Percentiles rank a stretch among this genome's conserved stretches.
phyloP scores from a whole-genome alignment of 2,888 invertebrate species.

The Timandra comae region DNA sequence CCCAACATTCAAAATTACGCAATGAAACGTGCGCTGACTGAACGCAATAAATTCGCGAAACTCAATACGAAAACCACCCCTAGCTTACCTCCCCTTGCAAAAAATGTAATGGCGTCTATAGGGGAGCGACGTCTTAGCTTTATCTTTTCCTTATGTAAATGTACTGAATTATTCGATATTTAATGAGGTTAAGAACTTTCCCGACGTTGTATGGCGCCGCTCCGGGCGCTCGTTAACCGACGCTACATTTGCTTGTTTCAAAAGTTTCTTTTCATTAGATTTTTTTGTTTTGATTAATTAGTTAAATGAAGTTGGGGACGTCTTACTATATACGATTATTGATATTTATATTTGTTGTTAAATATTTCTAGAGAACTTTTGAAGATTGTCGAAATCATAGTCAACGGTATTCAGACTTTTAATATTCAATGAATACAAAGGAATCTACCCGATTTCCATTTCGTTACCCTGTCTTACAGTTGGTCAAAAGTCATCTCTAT shows the following conservation, averaged over 20 bases:
- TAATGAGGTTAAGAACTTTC: conserved; percentile 70
- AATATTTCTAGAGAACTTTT: no score
- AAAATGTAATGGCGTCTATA: conserved; percentile 59
- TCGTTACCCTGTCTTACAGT: no score
- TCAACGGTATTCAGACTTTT: no score
- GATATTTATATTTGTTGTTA: no score
- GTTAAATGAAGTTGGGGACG: no score
- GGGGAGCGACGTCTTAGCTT: conserved; percentile 60
- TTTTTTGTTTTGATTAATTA: conserved; percentile 17
- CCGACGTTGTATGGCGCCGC: conserved; percentile 48
- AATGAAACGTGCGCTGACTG: conserved; percentile 64
- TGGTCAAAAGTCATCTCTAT: no score
- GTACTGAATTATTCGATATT: conserved; percentile 51
- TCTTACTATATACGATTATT: no score
- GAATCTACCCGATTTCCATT: no score
- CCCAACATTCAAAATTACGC: conserved; percentile 48
- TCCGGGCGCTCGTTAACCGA: conserved; percentile 40
- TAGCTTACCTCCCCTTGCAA: conserved; percentile 51
- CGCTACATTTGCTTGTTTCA: conserved; percentile 30
- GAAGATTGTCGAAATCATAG: no score
- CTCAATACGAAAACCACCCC: conserved; percentile 48
- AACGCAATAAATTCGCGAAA: conserved; percentile 57
- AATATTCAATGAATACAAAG: no score
- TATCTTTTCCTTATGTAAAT: conserved; percentile 76
- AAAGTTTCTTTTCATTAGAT: conserved; percentile 11